Base-by-base conservation (phyloP, 2,888 invertebrate genomes). In the Phytoseiulus persimilis region DNA sequence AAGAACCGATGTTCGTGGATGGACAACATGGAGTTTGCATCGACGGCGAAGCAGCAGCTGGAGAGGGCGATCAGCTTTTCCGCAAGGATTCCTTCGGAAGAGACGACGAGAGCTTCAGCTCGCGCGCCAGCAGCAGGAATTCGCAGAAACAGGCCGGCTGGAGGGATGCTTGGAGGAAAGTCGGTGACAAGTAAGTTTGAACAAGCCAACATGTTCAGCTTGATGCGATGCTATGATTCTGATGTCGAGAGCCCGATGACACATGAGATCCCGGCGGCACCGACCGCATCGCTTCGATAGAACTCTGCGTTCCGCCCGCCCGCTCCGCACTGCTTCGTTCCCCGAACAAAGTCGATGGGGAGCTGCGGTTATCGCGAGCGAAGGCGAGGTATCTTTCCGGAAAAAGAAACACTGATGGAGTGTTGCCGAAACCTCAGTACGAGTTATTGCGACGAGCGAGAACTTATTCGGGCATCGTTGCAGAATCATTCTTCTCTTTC, bases 171-270 rank as follows among this genome's bases (percentile, higher is more conserved):
- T 87, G 87, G 87, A 33, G 87, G 45, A 33, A 45, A 87, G 45
- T 87, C 28, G 87, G 87, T 0, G 87, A 87, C 32, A 87, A 87
- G 87, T 87, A 6, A 32, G 87, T 87, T 33, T n/a, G n/a, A n/a
- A n/a, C n/a, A n/a, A n/a, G n/a, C n/a, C n/a, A n/a, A n/a, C n/a
- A n/a, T n/a, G n/a, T n/a, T n/a, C n/a, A n/a, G n/a, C n/a, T n/a
- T n/a, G n/a, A n/a, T n/a, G n/a, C n/a, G n/a, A n/a, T n/a, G n/a
- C n/a, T n/a, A n/a, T n/a, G n/a, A n/a, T n/a, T n/a, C n/a, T n/a
- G n/a, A n/a, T n/a, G n/a, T n/a, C n/a, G n/a, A n/a, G n/a, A n/a
- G n/a, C n/a, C n/a, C n/a, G n/a, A n/a, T n/a, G n/a, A n/a, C n/a
- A n/a, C n/a, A n/a, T n/a, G n/a, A n/a, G n/a, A n/a, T n/a, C n/a